phyloP scores from a whole-genome alignment of 2,888 invertebrate species.

The Tetheella fluctuosa region DNA sequence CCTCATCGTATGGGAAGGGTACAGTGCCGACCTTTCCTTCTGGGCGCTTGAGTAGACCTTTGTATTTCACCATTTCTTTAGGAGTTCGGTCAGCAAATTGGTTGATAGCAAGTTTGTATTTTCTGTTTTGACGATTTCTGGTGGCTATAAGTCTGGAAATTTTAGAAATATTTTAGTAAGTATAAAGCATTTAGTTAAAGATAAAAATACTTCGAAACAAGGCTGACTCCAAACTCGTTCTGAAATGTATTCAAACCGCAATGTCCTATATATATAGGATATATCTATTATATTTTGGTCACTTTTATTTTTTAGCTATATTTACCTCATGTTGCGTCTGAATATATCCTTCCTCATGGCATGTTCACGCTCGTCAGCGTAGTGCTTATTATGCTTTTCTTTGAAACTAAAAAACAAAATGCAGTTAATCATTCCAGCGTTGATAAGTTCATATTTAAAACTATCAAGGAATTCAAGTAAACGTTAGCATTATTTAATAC shows the following conservation, averaged over 20 bases:
- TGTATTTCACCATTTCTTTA: slow-evolving; percentile 54
- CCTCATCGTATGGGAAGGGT: slow-evolving; percentile 59
- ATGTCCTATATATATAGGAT: no score
- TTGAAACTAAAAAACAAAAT: slow-evolving; percentile 44
- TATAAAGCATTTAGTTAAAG: background rate
- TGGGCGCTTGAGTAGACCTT: slow-evolving; percentile 47
- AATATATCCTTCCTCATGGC: slow-evolving; percentile 48
- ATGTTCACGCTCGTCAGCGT: slow-evolving; percentile 47
- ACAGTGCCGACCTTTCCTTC: slow-evolving; percentile 51
- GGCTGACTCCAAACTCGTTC: no score
- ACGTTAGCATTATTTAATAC: no score
- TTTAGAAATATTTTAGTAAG: background rate
- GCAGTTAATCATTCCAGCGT: background rate
- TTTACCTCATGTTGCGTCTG: slow-evolving; percentile 47
- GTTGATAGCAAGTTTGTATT: slow-evolving; percentile 61
- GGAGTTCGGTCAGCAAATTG: slow-evolving; percentile 65
- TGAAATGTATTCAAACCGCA: no score
- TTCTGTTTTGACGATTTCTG: slow-evolving; percentile 53
- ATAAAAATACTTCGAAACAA: background rate
- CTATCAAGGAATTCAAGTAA: no score
- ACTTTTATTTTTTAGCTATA: background rate
- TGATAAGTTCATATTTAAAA: no score
- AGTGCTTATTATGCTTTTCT: slow-evolving; percentile 37
- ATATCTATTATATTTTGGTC: no score
- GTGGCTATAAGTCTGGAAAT: slow-evolving; percentile 45